phyloP scores from a whole-genome alignment of 2,113 vertebrate species.

The Pituophis catenifer region DNA sequence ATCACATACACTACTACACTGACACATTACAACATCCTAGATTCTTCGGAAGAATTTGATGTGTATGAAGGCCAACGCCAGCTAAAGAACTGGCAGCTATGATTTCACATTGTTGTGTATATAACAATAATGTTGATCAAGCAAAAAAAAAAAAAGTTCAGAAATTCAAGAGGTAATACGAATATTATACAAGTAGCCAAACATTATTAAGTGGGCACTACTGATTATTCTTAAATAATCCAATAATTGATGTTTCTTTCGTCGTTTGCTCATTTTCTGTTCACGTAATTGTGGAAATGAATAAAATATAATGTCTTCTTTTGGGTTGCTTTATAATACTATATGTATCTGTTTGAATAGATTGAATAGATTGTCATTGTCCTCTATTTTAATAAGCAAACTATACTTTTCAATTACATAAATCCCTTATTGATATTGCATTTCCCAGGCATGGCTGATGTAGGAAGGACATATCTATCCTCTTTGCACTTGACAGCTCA shows the following conservation, averaged over 20 bases:
- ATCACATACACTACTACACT: background rate
- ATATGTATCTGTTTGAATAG: background rate
- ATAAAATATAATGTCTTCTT: constrained; percentile 24
- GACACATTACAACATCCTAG: background rate
- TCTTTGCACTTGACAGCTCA: constrained; percentile 17
- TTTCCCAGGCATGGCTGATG: constrained; percentile 20
- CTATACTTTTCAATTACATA: constrained; percentile 39
- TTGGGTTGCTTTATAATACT: constrained; percentile 11
- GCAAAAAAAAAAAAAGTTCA: background rate
- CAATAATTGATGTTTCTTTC: background rate
- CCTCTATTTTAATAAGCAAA: background rate
- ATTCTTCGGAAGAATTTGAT: background rate
- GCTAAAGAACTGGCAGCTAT: background rate
- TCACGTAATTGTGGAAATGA: background rate
- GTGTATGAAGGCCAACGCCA: background rate
- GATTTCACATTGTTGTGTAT: background rate
- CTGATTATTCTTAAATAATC: too few relatives aligned
- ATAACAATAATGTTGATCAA: background rate
- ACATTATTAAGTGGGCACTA: too few relatives aligned
- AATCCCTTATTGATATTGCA: constrained; percentile 26
- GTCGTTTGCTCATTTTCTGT: background rate
- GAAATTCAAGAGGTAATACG: background rate
- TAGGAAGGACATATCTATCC: constrained; percentile 9
- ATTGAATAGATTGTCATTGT: background rate
- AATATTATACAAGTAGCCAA: background rate